phyloP scores from a whole-genome alignment of 2,888 invertebrate genomes.

The Lithophane ornitopus region DNA sequence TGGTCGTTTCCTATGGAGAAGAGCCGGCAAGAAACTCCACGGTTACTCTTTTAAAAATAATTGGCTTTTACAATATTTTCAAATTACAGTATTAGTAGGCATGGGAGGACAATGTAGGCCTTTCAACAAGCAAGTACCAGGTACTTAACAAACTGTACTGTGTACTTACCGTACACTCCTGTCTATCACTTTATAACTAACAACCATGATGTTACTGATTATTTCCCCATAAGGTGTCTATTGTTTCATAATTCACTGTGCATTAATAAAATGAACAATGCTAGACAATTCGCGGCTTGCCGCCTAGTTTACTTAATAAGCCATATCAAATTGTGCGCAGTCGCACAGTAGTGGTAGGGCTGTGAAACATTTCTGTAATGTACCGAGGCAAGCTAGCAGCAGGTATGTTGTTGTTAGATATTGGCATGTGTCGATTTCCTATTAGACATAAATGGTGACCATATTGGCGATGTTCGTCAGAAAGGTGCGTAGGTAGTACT shows the following conservation, averaged over 20 bases:
- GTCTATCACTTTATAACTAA: slow-evolving; percentile 5
- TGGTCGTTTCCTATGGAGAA: no score
- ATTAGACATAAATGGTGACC: background rate
- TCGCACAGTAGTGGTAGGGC: slow-evolving; percentile 48
- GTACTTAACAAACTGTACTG: no score
- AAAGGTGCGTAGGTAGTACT: background rate
- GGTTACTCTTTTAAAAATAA: no score
- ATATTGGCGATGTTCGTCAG: background rate
- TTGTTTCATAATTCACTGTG: slow-evolving; percentile 55
- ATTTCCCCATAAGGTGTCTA: slow-evolving; percentile 41
- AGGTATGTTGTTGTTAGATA: background rate
- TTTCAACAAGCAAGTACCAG: no score
- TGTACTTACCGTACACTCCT: background rate
- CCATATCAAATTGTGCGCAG: slow-evolving; percentile 72
- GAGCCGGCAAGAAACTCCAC: no score
- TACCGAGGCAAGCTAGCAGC: background rate
- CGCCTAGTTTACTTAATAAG: slow-evolving; percentile 73
- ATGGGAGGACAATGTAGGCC: no score
- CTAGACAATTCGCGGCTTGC: slow-evolving; percentile 69
- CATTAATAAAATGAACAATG: slow-evolving; percentile 65
- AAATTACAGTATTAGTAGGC: no score
- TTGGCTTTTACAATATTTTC: no score
- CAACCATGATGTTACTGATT: slow-evolving; percentile 39
- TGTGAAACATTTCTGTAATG: slow-evolving; percentile 25
- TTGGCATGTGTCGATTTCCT: background rate